Evolutionary conservation across 2,888 invertebrate genomes (phyloP), one percentile per base, ranked within the genome.

Genomic region (Abrostola tripartita): DNA sequence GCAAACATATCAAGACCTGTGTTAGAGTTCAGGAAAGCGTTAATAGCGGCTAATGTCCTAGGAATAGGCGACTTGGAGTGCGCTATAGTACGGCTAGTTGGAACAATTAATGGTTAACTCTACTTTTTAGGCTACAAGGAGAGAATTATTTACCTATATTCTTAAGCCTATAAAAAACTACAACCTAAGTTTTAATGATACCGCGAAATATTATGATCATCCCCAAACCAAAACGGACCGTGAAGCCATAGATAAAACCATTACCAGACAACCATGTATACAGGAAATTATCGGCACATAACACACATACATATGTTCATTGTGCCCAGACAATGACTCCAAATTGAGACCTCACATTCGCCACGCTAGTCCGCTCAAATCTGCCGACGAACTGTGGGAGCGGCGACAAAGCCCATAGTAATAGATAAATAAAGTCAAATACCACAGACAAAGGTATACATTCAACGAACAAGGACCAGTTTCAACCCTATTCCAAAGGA

Each of bases 331-430:
- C 93, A 93, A 93, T 93, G 80, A 82, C 69, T 69, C 81, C 87
- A 93, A 93, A 93, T 93, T 93, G 93, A 92, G 90, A 91, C 85
- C 88, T 92, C 88, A 81, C 86, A 89, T 92, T 91, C 85, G 90
- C 81, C 82, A 91, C 89, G 90, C 91, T 87, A 87, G 84, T 86
- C 77, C 84, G 80, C 79, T 79, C 67, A 77, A 61, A 75, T 77
- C 79, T 76, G 77, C 75, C 77, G 75, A 71, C 82, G 83, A 82
- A 81, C 86, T 85, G 83, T 87, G 83, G 84, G 85, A 88, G 82
- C 85, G 79, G 79, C 82, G 74, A 87, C 85, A 86, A 88, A 87
- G 85, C 79, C 86, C 82, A 81, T 85, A 85, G 86, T 88, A 88
- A 88, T 87, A 86, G 85, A 89, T 88, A 88, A 89, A 89, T 89